Evolutionary conservation across 2,797 vertebrate genomes (phyloP).

Genomic region (Cyclopterus lumpus): DNA sequence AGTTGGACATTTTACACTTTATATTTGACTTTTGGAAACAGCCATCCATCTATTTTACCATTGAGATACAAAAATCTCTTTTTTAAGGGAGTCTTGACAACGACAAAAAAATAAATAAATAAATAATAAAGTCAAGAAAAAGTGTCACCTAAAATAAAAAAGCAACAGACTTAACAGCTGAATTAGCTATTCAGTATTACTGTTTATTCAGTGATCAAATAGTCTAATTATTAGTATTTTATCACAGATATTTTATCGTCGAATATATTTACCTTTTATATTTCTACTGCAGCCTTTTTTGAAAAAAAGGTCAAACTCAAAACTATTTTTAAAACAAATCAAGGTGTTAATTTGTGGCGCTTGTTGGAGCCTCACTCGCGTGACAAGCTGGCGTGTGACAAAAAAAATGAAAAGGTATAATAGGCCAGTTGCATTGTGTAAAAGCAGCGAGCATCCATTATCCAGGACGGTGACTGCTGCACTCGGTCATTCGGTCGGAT

Average conservation of each 20-base stretch:
- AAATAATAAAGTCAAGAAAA: neutral
- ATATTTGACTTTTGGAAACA: neutral
- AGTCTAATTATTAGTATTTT: neutral
- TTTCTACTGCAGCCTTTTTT: neutral
- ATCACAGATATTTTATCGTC: neutral
- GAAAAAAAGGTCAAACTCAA: too few species aligned
- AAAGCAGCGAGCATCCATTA: neutral
- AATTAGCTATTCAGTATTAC: neutral
- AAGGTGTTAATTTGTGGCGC: too few species aligned
- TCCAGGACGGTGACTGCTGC: neutral
- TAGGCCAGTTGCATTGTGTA: neutral
- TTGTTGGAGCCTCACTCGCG: too few species aligned
- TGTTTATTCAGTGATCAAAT: neutral
- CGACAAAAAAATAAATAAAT: too few species aligned
- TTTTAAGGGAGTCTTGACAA: neutral
- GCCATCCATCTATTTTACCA: neutral
- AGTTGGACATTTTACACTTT: neutral
- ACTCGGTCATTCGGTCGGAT: neutral
- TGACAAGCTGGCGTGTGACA: neutral
- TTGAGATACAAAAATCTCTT: neutral
- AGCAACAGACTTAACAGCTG: neutral
- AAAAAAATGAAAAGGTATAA: too few species aligned
- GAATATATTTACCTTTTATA: too few species aligned
- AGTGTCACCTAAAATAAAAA: neutral
- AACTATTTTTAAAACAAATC: too few species aligned